phyloP scores from a whole-genome alignment of 2,797 vertebrate genomes.

The Nyctalus aviator region DNA sequence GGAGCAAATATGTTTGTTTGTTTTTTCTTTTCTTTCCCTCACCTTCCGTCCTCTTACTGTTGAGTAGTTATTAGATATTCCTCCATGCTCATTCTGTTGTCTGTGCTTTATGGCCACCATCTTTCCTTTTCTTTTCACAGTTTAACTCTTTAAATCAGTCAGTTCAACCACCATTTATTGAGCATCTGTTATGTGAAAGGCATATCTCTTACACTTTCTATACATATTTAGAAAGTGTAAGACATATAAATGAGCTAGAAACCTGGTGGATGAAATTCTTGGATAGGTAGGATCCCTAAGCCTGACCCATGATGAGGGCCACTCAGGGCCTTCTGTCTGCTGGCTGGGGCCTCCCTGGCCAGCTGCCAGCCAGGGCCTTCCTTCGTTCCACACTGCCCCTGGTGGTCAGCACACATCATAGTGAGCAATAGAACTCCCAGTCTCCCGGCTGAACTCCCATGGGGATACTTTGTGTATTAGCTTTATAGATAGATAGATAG shows the following conservation, averaged over 20 bases:
- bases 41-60: neutral
- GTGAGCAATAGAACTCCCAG: no score
- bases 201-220: neutral
- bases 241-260: neutral
- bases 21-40: neutral
- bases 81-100: neutral
- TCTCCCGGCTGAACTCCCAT: no score
- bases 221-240: neutral
- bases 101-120: neutral
- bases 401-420: no score
- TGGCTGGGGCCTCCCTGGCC: no score
- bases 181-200: neutral
- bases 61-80: neutral
- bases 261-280: no score
- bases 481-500: no score
- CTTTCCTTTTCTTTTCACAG: slow-evolving; percentile 9
- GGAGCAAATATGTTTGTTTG: neutral
- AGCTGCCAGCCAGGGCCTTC: no score
- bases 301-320: no score
- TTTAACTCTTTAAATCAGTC: neutral
- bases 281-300: no score
- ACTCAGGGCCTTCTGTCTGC: no score
- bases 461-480: no score
- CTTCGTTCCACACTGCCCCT: fast-evolving
- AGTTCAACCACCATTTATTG: neutral